Evolutionary conservation across 2,888 invertebrate genomes (phyloP).

Genomic region (Melolontha melolontha): DNA sequence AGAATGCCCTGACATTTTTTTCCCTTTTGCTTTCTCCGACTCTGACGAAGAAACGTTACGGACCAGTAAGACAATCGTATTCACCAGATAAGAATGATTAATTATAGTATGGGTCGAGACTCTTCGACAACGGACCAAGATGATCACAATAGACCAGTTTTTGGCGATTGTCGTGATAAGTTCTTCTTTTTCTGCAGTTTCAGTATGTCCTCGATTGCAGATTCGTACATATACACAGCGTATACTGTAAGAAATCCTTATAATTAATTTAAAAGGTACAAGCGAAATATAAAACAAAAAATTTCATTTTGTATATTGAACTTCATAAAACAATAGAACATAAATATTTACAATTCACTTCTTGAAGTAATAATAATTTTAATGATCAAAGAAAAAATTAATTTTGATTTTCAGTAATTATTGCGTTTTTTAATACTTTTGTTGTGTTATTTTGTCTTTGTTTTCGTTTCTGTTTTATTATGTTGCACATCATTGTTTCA

Average conservation of each 20-base stretch:
- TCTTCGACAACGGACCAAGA: slow-evolving; percentile 58
- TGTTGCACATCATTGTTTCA: too few species aligned
- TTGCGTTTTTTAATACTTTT: too few species aligned
- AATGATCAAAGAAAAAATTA: too few species aligned
- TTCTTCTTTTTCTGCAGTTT: slow-evolving; percentile 30
- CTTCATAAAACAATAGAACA: too few species aligned
- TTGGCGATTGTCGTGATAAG: slow-evolving; percentile 60
- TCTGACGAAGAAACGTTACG: slow-evolving; percentile 34
- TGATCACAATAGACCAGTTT: slow-evolving; percentile 62
- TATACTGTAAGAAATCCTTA: neutral
- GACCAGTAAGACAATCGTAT: slow-evolving; percentile 52
- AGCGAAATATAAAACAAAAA: too few species aligned
- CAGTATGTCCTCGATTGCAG: slow-evolving; percentile 25
- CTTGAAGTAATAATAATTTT: too few species aligned
- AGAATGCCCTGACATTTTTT: slow-evolving; percentile 37
- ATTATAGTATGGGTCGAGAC: slow-evolving; percentile 54
- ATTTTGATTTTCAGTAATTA: too few species aligned
- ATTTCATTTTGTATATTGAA: too few species aligned
- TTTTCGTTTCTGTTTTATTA: too few species aligned
- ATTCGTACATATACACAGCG: slow-evolving; percentile 5
- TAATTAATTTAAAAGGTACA: too few species aligned
- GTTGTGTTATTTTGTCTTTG: too few species aligned
- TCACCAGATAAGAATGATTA: slow-evolving; percentile 63
- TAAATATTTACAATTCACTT: too few species aligned
- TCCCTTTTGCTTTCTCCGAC: slow-evolving; percentile 43